Percentiles rank a stretch among this genome's conserved stretches.
Evolutionary conservation across 1,140 invertebrate genomes (phyloP).

Genomic region (Trachymyrmex septentrionalis): DNA sequence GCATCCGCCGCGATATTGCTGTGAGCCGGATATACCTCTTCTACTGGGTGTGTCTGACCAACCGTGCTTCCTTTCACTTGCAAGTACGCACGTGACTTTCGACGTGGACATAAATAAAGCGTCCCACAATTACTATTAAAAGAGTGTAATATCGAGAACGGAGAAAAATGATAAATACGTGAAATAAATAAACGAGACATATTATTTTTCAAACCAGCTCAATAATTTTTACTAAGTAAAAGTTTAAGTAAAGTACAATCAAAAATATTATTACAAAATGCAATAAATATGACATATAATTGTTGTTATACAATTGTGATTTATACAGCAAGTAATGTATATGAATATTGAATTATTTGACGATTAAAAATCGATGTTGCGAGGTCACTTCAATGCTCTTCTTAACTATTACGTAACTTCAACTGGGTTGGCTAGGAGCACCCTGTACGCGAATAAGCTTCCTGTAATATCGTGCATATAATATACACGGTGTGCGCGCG

Average conservation of each 20-base stretch:
- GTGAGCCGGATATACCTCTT: constrained; percentile 51
- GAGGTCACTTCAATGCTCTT: neutral
- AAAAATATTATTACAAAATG: neutral
- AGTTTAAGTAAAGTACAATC: neutral
- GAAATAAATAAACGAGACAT: neutral
- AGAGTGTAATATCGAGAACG: neutral
- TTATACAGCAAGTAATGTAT: neutral
- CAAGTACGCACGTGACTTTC: neutral
- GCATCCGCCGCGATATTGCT: constrained; percentile 59
- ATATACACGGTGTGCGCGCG: constrained; percentile 49
- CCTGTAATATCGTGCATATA: constrained; percentile 53
- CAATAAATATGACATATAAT: neutral
- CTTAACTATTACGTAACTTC: neutral
- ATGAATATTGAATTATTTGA: neutral
- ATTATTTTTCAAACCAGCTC: neutral
- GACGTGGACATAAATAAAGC: neutral
- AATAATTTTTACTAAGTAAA: neutral
- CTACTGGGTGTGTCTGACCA: constrained; percentile 60
- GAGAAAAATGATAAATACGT: neutral
- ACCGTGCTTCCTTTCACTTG: constrained; percentile 34
- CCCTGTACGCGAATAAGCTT: constrained; percentile 27
- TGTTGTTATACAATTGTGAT: neutral
- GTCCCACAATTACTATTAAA: neutral
- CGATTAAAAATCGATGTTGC: neutral
- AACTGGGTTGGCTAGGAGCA: neutral